Conservation (phyloP, 2,797 vertebrate species). For the Tokudaia muenninki region DNA sequence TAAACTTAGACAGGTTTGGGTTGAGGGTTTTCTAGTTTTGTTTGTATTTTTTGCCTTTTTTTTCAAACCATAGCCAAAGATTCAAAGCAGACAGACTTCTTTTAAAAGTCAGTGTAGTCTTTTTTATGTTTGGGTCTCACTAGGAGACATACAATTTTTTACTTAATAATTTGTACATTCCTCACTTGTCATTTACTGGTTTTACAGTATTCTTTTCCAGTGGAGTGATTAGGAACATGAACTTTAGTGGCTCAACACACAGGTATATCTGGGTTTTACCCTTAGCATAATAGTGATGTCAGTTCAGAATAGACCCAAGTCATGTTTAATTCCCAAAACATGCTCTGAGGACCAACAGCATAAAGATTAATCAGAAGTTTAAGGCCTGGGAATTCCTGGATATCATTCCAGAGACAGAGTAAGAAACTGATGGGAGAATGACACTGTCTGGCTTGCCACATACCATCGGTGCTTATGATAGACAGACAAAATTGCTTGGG, state of each 20-base stretch:
- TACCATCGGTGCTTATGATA: background rate
- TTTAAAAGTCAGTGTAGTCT: background rate
- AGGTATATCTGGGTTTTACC: background rate
- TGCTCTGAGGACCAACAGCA: background rate
- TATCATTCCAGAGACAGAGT: background rate
- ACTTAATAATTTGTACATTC: background rate
- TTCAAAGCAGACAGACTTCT: background rate
- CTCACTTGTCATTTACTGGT: background rate
- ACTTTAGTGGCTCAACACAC: background rate
- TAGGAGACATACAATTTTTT: background rate
- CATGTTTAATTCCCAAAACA: background rate
- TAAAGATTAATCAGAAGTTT: background rate
- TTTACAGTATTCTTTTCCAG: background rate
- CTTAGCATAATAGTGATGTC: background rate
- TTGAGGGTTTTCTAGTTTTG: background rate
- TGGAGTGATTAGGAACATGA: background rate
- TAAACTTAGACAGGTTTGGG: background rate
- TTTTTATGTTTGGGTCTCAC: background rate
- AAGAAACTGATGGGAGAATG: background rate
- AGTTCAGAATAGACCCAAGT: background rate
- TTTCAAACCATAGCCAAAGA: background rate
- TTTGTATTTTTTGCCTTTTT: background rate
- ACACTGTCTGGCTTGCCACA: background rate
- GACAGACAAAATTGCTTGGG: background rate
- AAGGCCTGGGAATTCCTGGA: background rate